Percentiles rank a stretch among this genome's conserved stretches.
phyloP scores from a whole-genome alignment of 2,888 invertebrate species.

The Sussaba pulchella region DNA sequence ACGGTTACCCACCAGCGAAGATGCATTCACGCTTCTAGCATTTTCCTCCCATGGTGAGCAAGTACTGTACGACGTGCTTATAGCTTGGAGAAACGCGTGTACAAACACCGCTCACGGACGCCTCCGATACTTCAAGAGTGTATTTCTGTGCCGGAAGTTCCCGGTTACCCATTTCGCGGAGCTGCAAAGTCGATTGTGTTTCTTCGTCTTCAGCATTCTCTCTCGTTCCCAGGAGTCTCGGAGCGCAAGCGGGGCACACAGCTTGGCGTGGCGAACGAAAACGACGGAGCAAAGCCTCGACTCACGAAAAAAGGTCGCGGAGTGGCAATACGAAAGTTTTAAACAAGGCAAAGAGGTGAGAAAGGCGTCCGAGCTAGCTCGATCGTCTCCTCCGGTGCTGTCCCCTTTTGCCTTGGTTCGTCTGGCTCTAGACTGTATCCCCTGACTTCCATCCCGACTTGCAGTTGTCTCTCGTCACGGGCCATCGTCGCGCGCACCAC shows the following conservation, averaged over 20 bases:
- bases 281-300: conserved; percentile 44
- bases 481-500: conserved; percentile 64
- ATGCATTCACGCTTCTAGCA: conserved; percentile 21
- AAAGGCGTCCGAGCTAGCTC: conserved; percentile 40
- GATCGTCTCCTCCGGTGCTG: conserved; percentile 45
- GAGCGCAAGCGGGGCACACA: conserved; percentile 1
- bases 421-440: conserved; percentile 37
- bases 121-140: conserved; percentile 32
- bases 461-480: conserved; percentile 63
- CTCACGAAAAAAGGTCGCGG: conserved; percentile 47
- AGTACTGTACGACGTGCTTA: conserved; percentile 20
- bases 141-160: conserved; percentile 57
- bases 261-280: conserved; percentile 33
- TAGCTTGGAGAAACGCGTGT: conserved; percentile 27
- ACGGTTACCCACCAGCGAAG: conserved; percentile 20
- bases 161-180: conserved; percentile 58
- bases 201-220: conserved; percentile 23
- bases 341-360: conserved; percentile 68
- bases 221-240: too few relatives aligned
- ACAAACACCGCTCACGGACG: conserved; percentile 36
- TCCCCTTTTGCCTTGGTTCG: conserved; percentile 32
- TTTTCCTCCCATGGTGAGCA: neutral
- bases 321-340: conserved; percentile 73
- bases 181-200: conserved; percentile 63
- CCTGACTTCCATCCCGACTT: conserved; percentile 29